Evolutionary conservation across 2,113 vertebrate genomes (phyloP), one percentile per base, ranked within the genome.

Genomic region (Bagarius yarrelli): DNA sequence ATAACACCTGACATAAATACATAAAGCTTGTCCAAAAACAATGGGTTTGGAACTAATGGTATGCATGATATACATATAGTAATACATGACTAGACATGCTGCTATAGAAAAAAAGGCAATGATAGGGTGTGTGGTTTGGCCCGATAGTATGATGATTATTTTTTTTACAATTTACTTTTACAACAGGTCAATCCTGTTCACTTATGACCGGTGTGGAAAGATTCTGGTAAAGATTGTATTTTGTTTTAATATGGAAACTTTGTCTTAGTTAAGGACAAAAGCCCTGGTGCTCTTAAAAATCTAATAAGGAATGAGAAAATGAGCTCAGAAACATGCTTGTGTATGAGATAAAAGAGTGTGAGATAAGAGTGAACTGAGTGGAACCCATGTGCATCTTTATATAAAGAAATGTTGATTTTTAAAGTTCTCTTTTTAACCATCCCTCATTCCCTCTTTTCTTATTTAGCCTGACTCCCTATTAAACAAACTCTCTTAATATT

Each of bases 401-500:
- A 78, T 79, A 87, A 87, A 90, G 75, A 85, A 52, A 70, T 78
- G 67, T 76, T 83, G 84, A 73, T 81, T 89, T 83, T 82, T 80
- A 78, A 64, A 66, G 69, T 59, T 76, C n/a, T 47, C 19, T 56
- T 52, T 23, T 18, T 56, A 15, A 16, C 27, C 36, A 27, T 60
- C n/a, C 55, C 70, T 16, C 11, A 74, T 63, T 36, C 36, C 64
- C 9, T 50, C 63, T 57, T 53, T 66, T 27, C 47, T 40, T 27
- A 44, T 81, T 50, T 76, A 83, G 81, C 77, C 75, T 70, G 55
- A 57, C 44, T 84, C 83, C 70, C 96, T 97, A 98, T 99, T 98
- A 98, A 98, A 96, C 96, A 98, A 99, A 98, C 96, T 96, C 94
- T 96, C 95, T 95, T 97, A 96, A 98, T 98, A 98, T 97, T 92